Conservation (phyloP, 2,113 vertebrate genomes). For the Centropristis striata region DNA sequence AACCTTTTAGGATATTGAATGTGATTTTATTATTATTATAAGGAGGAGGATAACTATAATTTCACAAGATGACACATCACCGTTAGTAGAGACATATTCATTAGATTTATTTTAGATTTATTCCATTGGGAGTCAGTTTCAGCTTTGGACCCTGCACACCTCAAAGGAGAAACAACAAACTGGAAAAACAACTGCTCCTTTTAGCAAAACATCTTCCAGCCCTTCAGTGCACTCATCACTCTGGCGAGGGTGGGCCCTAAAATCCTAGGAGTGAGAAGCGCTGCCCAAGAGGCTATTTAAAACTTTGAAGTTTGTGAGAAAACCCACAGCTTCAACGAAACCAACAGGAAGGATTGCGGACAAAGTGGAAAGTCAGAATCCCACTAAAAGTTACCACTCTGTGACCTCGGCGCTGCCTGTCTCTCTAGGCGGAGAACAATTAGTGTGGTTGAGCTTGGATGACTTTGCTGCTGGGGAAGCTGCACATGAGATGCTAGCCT, state of each 20-base stretch:
- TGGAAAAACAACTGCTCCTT: neutral
- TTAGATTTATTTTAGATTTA: neutral
- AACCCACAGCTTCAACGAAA: slow-evolving; percentile 28
- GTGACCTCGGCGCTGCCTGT: slow-evolving; percentile 60
- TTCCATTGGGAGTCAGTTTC: neutral
- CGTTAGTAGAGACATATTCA: neutral
- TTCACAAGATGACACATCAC: neutral
- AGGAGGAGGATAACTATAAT: neutral
- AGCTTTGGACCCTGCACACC: neutral
- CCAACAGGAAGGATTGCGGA: neutral
- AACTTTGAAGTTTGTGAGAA: slow-evolving; percentile 20
- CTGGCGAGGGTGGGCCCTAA: neutral
- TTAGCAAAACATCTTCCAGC: slow-evolving; percentile 4
- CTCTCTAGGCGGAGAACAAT: slow-evolving; percentile 68
- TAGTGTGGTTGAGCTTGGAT: slow-evolving; percentile 74
- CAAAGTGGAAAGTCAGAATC: slow-evolving; percentile 49
- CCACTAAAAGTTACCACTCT: slow-evolving; percentile 61
- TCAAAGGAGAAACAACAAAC: neutral
- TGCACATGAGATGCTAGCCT: slow-evolving; percentile 55
- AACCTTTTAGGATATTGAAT: neutral
- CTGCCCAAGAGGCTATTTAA: neutral
- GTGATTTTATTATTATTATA: neutral
- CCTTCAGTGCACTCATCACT: neutral
- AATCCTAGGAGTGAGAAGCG: neutral
- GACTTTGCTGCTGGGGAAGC: slow-evolving; percentile 80